A percentile compares a stretch with the other conserved stretches of the same genome.
Evolutionary conservation across 2,797 vertebrate species (phyloP).

Genomic region (Falco concolor): DNA sequence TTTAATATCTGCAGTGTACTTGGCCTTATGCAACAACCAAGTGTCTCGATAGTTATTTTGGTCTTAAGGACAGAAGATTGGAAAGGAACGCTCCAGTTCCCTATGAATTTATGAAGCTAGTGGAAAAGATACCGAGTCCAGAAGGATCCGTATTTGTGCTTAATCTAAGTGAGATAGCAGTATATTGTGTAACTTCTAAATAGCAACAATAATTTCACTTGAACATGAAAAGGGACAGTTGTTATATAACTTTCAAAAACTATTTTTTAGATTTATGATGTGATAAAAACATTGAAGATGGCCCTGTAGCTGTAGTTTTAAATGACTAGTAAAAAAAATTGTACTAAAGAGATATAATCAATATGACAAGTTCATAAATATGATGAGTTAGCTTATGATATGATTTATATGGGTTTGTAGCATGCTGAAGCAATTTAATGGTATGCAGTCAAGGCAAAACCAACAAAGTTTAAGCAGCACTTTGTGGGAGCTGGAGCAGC

Average conservation of each 20-base stretch:
- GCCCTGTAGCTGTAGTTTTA: background rate
- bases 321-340: conserved; percentile 14
- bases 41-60: background rate
- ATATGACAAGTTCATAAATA: background rate
- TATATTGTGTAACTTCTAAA: background rate
- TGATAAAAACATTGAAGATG: background rate
- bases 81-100: background rate
- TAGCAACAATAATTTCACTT: background rate
- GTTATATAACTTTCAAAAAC: background rate
- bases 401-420: background rate
- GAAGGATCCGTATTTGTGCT: background rate
- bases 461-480: background rate
- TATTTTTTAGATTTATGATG: background rate
- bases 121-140: background rate
- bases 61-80: background rate
- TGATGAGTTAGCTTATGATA: background rate
- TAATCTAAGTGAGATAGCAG: background rate
- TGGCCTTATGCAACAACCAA: background rate
- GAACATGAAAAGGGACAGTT: background rate
- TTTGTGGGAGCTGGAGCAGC: background rate
- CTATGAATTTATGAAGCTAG: background rate
- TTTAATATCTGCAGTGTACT: background rate
- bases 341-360: background rate
- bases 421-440: background rate
- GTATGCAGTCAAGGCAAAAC: background rate